Evolutionary conservation across 2,888 invertebrate species (phyloP).

Genomic region (Pelosia muscerda): DNA sequence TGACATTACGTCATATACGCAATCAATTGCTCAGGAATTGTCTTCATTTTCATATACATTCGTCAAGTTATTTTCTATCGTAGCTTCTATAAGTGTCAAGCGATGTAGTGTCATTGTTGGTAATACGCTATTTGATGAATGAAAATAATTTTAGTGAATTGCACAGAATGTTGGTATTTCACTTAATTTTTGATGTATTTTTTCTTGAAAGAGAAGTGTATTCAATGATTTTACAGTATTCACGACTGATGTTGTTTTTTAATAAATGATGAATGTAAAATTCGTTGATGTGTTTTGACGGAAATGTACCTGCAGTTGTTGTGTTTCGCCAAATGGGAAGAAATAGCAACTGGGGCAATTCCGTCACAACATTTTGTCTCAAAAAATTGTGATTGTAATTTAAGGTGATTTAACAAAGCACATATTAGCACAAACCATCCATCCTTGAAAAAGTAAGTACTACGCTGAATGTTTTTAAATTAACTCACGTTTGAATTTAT

Average conservation of each 20-base stretch:
- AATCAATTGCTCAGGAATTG: constrained; percentile 83
- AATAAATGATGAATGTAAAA: constrained; percentile 64
- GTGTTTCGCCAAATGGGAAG: constrained; percentile 25
- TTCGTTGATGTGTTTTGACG: constrained; percentile 63
- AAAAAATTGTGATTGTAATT: constrained; percentile 81
- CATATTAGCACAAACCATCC: constrained; percentile 86
- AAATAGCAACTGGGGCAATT: constrained; percentile 31
- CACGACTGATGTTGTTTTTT: constrained; percentile 77
- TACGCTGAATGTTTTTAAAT: constrained; percentile 84
- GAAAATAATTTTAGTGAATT: constrained; percentile 77
- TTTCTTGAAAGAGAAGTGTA: constrained; percentile 78
- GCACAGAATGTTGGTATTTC: constrained; percentile 86
- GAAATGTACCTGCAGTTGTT: constrained; percentile 33
- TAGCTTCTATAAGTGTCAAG: constrained; percentile 64
- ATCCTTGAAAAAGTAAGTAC: constrained; percentile 77
- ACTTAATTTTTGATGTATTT: constrained; percentile 85
- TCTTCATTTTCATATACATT: constrained; percentile 78
- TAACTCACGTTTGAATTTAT: constrained; percentile 86
- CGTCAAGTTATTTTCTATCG: constrained; percentile 73
- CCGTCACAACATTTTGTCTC: constrained; percentile 53
- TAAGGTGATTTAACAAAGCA: constrained; percentile 81
- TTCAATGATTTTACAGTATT: constrained; percentile 81
- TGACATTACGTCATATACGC: constrained; percentile 58
- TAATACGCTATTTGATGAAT: constrained; percentile 66
- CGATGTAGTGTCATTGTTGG: constrained; percentile 80